phyloP scores from a whole-genome alignment of 2,888 invertebrate species.

The Adineta ricciae region DNA sequence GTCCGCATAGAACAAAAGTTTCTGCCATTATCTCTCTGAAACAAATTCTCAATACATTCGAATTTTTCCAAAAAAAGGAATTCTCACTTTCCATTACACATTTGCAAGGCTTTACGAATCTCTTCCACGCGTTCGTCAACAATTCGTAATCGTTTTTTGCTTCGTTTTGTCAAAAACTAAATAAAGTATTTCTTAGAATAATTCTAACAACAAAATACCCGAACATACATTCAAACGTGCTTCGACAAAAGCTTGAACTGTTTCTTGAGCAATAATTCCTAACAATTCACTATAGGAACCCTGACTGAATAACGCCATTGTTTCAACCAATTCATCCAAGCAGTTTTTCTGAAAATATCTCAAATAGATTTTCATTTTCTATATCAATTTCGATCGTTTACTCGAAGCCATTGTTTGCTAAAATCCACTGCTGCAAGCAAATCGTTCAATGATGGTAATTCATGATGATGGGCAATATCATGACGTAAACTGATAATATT shows the following conservation, averaged over 20 bases:
- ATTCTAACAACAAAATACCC: neutral
- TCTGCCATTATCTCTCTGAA: constrained; percentile 5
- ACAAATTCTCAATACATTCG: neutral
- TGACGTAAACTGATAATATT: constrained; percentile 3
- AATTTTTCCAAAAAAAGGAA: neutral
- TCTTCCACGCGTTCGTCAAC: neutral
- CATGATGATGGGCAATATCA: constrained; percentile 18
- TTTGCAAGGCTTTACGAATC: neutral
- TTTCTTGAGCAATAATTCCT: neutral
- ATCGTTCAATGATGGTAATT: constrained; percentile 5
- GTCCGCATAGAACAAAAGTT: neutral
- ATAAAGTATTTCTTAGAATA: neutral
- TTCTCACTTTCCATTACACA: neutral
- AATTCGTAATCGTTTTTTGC: neutral
- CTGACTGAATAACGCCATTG: neutral
- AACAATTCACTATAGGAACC: neutral
- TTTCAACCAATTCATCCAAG: neutral
- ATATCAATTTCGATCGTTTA: neutral
- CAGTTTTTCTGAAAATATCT: neutral
- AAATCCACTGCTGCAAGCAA: neutral
- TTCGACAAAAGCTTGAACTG: neutral
- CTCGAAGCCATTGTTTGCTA: neutral
- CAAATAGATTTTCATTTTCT: too few species aligned
- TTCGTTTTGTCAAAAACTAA: neutral
- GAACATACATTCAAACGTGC: neutral